These are phyloP conservation scores for Patella ulyssiponensis DNA, from an alignment of 2,888 invertebrate genomes.

Conservation along the genomic window DNA sequence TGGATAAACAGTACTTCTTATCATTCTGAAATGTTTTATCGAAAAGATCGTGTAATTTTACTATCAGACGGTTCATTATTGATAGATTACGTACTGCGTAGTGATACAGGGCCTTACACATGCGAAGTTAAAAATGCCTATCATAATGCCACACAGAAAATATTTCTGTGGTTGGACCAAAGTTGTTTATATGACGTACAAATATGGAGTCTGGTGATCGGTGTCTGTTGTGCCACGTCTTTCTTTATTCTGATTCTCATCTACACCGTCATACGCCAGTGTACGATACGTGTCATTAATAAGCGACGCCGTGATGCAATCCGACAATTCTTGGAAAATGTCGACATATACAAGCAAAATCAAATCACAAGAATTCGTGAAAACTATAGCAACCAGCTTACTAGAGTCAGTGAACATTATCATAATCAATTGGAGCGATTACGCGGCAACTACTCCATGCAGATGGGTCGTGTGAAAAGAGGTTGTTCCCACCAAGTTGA, in stretches of 20 bases:
- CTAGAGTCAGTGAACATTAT: constrained; percentile 63
- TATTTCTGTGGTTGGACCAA: constrained; percentile 81
- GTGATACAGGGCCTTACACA: constrained; percentile 85
- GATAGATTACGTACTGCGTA: constrained; percentile 78
- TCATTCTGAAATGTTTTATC: constrained; percentile 42
- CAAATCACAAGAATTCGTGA: constrained; percentile 64
- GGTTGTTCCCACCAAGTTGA: constrained; percentile 95
- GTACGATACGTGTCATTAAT: constrained; percentile 57
- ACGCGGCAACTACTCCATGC: constrained; percentile 91
- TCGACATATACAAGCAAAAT: constrained; percentile 65
- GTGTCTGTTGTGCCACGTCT: constrained; percentile 83
- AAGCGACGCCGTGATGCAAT: constrained; percentile 71
- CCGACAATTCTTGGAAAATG: constrained; percentile 72
- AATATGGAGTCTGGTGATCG: constrained; percentile 87
- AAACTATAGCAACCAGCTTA: constrained; percentile 64
- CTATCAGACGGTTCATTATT: constrained; percentile 85
- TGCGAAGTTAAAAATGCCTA: constrained; percentile 89
- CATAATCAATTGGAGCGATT: constrained; percentile 78
- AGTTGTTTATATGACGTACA: constrained; percentile 87
- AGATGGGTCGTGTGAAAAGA: constrained; percentile 89
- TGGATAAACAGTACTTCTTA: constrained; percentile 56
- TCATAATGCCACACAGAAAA: constrained; percentile 83
- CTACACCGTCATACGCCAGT: constrained; percentile 79
- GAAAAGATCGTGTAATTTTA: constrained; percentile 76
- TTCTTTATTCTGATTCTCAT: constrained; percentile 87